Base-by-base conservation (phyloP, 2,113 vertebrate genomes). In the Alligator mississippiensis region DNA sequence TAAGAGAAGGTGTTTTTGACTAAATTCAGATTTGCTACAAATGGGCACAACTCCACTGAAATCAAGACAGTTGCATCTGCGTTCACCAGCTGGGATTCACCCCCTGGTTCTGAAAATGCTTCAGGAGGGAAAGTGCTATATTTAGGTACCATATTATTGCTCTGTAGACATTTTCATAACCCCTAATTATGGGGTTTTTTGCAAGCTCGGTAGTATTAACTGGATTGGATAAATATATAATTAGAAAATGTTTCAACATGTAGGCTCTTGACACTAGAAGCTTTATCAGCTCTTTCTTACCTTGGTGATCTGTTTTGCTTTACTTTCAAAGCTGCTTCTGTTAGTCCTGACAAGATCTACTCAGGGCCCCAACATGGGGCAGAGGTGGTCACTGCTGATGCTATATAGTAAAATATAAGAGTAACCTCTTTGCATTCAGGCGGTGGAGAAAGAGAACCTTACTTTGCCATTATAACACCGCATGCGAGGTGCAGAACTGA, bases 181-280 rank as follows among this genome's bases (percentile, higher is more conserved):
- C 95, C 82, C 93, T 97, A 97, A 97, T 97, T 97, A 97, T 93
- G 93, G 80, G 93, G 93, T 85, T 95, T 96, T 96, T 96, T 93
- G 93, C 95, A 97, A 97, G 95, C 94, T 96, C 95, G 96, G 93
- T 97, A 97, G 95, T 97, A 97, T 97, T 96, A 97, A 96, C 93
- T 94, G 96, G 93, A 95, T 97, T 97, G 96, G 93, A 97, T 97
- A 97, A 96, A 97, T 97, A 96, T 95, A 96, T 97, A 97, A 97
- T 97, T 97, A 97, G 95, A 96, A 95, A 96, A 93, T 97, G 97
- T 96, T 97, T 96, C 96, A 97, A 97, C 96, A 96, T 94, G 97
- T 95, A 97, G 92, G 76, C 95, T 97, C 95, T 97, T 96, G 96
- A 96, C 96, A 96, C 95, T 96, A 84, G 95, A 89, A 95, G 97